These are phyloP conservation scores for Amazona guildingii DNA, from an alignment of 2,113 vertebrate species.

Conservation along the genomic window DNA sequence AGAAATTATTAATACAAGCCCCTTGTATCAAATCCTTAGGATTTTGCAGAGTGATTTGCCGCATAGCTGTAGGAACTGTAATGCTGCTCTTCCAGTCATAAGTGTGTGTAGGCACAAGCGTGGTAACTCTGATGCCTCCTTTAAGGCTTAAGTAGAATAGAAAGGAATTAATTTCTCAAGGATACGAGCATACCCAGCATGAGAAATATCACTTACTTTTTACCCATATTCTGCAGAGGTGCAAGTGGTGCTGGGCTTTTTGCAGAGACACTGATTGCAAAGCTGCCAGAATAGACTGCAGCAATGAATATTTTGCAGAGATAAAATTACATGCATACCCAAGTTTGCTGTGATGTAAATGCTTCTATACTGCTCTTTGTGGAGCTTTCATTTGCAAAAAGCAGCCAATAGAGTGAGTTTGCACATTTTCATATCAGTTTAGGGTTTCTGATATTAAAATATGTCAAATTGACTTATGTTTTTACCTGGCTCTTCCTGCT, in stretches of 20 bases:
- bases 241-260: background rate
- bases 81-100: background rate
- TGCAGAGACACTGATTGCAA: background rate
- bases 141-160: background rate
- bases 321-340: background rate
- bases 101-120: background rate
- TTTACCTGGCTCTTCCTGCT: background rate
- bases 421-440: background rate
- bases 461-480: background rate
- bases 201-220: background rate
- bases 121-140: background rate
- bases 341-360: background rate
- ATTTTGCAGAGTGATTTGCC: background rate
- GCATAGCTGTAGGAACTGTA: background rate
- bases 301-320: background rate
- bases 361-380: background rate
- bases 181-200: fast-evolving
- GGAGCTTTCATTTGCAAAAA: background rate
- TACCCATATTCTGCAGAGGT: background rate
- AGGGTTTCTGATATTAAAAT: background rate
- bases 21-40: background rate
- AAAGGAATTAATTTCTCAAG: background rate
- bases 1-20: too few species aligned
- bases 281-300: background rate
- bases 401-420: background rate